Evolutionary conservation across 2,888 invertebrate species (phyloP), one percentile per base, ranked within the genome.

Genomic region (Stratiomys singularior): DNA sequence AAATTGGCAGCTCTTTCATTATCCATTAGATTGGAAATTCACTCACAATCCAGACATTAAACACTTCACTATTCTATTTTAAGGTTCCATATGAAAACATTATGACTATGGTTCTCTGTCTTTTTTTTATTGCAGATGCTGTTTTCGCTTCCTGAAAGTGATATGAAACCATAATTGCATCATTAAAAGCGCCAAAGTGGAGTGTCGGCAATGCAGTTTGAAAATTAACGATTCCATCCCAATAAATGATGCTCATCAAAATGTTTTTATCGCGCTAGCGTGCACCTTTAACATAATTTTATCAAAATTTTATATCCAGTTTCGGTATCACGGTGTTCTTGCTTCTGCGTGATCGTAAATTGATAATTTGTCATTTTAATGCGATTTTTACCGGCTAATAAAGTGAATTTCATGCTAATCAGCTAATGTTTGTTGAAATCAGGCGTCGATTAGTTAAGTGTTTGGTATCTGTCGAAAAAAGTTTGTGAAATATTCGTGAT

Each of bases 21-120:
- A 60, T 60, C 7, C 7, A 60, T 60, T 60, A 25, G 25, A 5
- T 4, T 1, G 25, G 23, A 60, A 30, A 21, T 30, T 25, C 7
- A 28, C 71, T 52, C 47, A 25, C 15, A 47, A 71, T 28, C 9
- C 25, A 37, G 47, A 23, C 67, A 67, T 13, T 44, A 67, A 71
- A 71, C 46, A 27, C 30, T 72, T n/a, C 30, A 56, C 23, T 56
- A 56, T 44, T 67, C 72, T 72, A 72, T 72, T 56, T 72, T 72
- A 21, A 72, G 21, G 9, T n/a, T 11, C 52, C 52, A 25, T 15
- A 71, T 28, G 30, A 52, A 30, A 18, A 56, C 27, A 72, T 72
- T 30, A 72, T 56, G 28, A 56, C 2, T 11, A 18, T 11, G 9
- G n/a, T 58, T 56, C 21, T 60, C 52, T 72, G 56, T 72, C 18